Evolutionary conservation across 2,888 invertebrate species (phyloP).

Genomic region (Frankliniella intonsa): DNA sequence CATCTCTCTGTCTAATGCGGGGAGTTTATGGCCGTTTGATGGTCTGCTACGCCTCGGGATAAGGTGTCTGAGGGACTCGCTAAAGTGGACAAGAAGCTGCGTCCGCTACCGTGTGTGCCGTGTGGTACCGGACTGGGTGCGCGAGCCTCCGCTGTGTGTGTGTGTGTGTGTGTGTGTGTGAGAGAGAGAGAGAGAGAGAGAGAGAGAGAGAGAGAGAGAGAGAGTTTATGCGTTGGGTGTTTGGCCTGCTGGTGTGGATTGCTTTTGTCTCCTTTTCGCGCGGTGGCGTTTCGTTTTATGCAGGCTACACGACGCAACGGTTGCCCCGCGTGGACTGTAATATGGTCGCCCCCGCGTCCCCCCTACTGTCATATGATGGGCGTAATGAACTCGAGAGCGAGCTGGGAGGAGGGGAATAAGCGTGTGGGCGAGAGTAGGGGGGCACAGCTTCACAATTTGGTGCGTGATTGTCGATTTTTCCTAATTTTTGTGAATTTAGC

Average conservation of each 20-base stretch:
- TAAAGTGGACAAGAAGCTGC: conserved; percentile 1
- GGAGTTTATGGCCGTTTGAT: conserved; percentile 9
- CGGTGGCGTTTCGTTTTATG: conserved; percentile 16
- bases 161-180: neutral
- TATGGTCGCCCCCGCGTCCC: too few relatives aligned
- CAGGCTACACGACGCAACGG: neutral
- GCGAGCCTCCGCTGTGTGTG: neutral
- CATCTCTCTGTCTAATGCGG: neutral
- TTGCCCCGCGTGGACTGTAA: too few relatives aligned
- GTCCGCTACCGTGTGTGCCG: neutral
- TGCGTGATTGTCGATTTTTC: too few relatives aligned
- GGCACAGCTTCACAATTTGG: too few relatives aligned
- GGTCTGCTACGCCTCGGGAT: neutral
- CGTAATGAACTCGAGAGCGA: too few relatives aligned
- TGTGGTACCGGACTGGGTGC: neutral
- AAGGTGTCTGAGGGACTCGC: conserved; percentile 1
- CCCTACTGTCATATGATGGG: neutral
- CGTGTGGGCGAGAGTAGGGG: too few relatives aligned
- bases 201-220: neutral
- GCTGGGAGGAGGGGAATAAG: too few relatives aligned
- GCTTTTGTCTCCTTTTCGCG: neutral
- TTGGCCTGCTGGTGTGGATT: neutral
- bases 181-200: neutral
- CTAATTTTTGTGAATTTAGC: too few relatives aligned
- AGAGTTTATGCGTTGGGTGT: too few relatives aligned